Conservation (phyloP, 1,140 invertebrate genomes). For the Papilio helenus region DNA sequence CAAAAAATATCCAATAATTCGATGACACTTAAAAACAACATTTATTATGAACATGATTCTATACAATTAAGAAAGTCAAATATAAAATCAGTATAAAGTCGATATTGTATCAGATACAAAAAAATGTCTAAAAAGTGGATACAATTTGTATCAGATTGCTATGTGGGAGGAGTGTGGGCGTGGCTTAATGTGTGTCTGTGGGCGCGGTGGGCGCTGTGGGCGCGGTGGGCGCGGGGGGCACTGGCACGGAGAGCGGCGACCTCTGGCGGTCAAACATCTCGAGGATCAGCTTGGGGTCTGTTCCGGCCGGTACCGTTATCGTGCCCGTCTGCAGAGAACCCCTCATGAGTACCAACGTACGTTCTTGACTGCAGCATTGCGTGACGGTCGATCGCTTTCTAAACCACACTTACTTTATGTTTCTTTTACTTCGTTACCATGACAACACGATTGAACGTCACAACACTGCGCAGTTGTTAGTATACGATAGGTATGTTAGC, state of each 20-base stretch:
- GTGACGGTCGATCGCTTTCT: conserved; percentile 64
- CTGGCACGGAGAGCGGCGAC: conserved; percentile 69
- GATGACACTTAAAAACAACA: conserved; percentile 12
- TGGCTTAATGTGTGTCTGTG: conserved; percentile 54
- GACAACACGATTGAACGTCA: conserved; percentile 68
- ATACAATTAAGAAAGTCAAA: conserved; percentile 2
- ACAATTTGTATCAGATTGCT: neutral
- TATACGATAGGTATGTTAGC: conserved; percentile 44
- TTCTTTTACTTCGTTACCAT: conserved; percentile 18
- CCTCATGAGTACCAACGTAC: conserved; percentile 77
- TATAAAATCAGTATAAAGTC: conserved; percentile 18
- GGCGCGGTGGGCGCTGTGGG: conserved; percentile 46
- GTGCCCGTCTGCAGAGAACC: conserved; percentile 76
- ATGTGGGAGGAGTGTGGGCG: neutral
- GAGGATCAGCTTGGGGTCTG: conserved; percentile 81
- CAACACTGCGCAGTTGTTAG: conserved; percentile 63
- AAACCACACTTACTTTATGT: conserved; percentile 30
- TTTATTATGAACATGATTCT: conserved; percentile 9
- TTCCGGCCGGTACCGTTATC: conserved; percentile 80
- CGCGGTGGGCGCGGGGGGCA: conserved; percentile 61
- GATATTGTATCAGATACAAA: conserved; percentile 4
- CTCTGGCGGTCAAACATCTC: conserved; percentile 82
- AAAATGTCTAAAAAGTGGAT: neutral
- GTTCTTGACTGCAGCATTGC: conserved; percentile 69
- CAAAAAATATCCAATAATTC: conserved; percentile 37